Percentiles rank a stretch among this genome's conserved stretches.
These are phyloP conservation scores for Cyanoderma ruficeps DNA, from an alignment of 2,113 vertebrate genomes.

Conservation along the genomic window DNA sequence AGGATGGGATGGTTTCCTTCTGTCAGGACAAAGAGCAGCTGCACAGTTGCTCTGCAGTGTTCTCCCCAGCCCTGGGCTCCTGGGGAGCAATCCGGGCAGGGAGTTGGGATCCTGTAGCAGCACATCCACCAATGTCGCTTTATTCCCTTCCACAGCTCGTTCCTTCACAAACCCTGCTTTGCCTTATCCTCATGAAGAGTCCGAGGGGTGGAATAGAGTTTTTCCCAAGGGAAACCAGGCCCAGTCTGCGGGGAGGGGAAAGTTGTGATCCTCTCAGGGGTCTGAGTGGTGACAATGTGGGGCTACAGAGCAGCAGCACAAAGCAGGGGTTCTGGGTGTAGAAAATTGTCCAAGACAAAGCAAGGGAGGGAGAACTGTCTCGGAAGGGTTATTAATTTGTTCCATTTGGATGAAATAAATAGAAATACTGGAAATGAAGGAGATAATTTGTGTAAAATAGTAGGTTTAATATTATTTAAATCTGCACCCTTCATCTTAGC, in stretches of 20 bases:
- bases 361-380: background rate
- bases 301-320: background rate
- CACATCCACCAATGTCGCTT: background rate
- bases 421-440: background rate
- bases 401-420: background rate
- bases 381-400: background rate
- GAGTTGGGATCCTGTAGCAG: background rate
- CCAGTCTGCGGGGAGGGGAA: background rate
- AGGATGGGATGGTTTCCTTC: constrained; percentile 6
- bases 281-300: background rate
- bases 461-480: constrained; percentile 15
- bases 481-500: background rate
- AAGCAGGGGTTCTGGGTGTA: background rate
- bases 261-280: background rate
- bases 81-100: background rate
- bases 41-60: background rate
- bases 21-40: constrained; percentile 10
- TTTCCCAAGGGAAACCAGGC: background rate
- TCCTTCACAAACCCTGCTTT: background rate
- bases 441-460: background rate
- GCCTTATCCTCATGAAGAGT: background rate
- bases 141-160: background rate
- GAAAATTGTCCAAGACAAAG: background rate
- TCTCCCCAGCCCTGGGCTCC: background rate
- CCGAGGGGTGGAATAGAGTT: background rate